phyloP scores from a whole-genome alignment of 2,888 invertebrate genomes.

The Yponomeuta evonymella region DNA sequence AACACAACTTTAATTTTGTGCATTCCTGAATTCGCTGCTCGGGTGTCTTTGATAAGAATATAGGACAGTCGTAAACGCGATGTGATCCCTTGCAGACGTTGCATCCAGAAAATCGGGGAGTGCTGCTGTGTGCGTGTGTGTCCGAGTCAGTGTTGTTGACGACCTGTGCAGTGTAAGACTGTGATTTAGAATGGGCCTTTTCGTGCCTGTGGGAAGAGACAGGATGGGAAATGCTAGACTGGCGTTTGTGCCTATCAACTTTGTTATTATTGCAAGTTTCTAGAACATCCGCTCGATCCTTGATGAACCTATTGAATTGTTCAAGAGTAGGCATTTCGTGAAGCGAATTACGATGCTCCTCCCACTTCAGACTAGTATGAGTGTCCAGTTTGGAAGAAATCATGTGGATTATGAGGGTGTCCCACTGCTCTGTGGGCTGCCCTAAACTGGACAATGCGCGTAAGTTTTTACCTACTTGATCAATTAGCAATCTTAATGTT shows the following conservation, averaged over 20 bases:
- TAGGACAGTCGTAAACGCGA: no score
- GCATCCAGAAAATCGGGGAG: constrained; percentile 3
- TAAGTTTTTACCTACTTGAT: background rate
- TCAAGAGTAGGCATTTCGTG: background rate
- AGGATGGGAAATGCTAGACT: no score
- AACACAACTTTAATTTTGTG: background rate
- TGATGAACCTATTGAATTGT: background rate
- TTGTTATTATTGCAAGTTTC: background rate
- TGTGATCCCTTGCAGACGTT: background rate
- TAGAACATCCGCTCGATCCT: background rate
- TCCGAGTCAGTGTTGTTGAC: background rate
- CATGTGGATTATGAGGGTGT: background rate
- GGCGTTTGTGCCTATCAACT: background rate
- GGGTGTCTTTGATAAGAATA: background rate
- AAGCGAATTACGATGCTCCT: background rate
- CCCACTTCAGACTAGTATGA: background rate
- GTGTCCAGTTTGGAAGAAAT: background rate
- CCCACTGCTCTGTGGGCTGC: background rate
- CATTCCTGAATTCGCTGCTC: background rate
- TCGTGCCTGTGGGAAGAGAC: background rate
- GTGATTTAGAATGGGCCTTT: background rate
- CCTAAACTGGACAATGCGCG: background rate
- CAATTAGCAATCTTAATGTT: background rate
- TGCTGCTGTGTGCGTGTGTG: background rate
- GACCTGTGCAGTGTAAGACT: background rate